phyloP scores from a whole-genome alignment of 2,797 vertebrate species.

The Spinus olivaceus region DNA sequence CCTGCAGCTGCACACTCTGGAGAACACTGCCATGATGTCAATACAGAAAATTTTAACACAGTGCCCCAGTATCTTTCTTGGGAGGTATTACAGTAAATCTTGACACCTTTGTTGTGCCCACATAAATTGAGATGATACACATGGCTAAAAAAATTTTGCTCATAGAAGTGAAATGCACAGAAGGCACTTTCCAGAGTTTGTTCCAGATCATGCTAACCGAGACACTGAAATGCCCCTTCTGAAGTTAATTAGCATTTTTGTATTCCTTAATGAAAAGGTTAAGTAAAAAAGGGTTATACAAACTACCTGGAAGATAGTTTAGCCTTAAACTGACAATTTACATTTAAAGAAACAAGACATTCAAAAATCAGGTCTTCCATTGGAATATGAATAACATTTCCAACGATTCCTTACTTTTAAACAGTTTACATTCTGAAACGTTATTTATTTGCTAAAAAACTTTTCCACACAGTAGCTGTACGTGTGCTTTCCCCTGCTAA shows the following conservation, averaged over 20 bases:
- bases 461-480: not conserved
- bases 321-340: not conserved
- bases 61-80: not conserved
- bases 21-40: not conserved
- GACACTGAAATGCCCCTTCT: not conserved
- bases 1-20: not conserved
- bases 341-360: not conserved
- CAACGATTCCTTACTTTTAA: not conserved
- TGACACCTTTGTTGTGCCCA: not conserved
- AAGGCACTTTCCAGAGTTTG: slow-evolving; percentile 46
- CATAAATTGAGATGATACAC: not conserved
- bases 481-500: not conserved
- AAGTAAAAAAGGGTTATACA: not conserved
- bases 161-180: not conserved
- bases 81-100: not conserved
- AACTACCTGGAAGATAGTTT: not conserved
- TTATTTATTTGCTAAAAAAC: not conserved
- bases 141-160: not conserved
- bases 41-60: not conserved
- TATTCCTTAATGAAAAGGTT: not conserved
- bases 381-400: not conserved
- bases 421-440: not conserved
- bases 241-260: not conserved
- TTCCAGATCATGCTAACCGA: not conserved
- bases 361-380: not conserved